Evolutionary conservation across 2,888 invertebrate genomes (phyloP), one percentile per base, ranked within the genome.

Genomic region (Smittia sp.): DNA sequence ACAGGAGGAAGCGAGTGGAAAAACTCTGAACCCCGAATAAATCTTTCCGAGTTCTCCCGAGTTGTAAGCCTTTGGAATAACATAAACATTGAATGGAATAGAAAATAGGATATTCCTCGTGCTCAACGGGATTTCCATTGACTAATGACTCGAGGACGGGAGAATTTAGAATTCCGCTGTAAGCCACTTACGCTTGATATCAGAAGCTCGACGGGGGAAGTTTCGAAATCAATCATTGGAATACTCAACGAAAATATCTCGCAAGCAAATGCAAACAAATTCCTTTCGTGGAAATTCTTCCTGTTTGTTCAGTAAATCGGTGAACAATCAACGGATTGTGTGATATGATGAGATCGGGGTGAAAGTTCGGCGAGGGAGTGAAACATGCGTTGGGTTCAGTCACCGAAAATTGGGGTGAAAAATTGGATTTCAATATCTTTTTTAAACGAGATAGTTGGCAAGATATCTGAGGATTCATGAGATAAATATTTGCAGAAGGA

Each of bases 1-100:
- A n/a, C n/a, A n/a, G n/a, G 32, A 32, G 3, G 32, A 32, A 32
- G 32, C 9, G 32, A 32, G 4, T 32, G 4, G 32, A 46, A 46
- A 46, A 46, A 15, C 3, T n/a, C n/a, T 11, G 46, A 6, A 6
- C 46, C 27, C 68, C 68, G 41, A 68, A 68, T 68, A 68, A 68
- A 68, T 68, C 68, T 68, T 66, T 66, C 25, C 6, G 38, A 38
- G 38, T n/a, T 32, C 3, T n/a, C n/a, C 11, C 4, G 46, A 46
- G 46, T 68, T 41, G 68, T 68, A 68, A 68, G 68, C 68, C 68
- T 68, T 68, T 68, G 24, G 41, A 41, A 68, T 41, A 68, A 68
- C 68, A 68, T 6, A 46, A 41, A 46, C 46, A 46, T 46, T 46
- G 46, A 46, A 46, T 32, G 32, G 32, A 46, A 46, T 46, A 46